Conservation (phyloP, 2,113 vertebrate genomes). For the Dipodomys merriami region DNA sequence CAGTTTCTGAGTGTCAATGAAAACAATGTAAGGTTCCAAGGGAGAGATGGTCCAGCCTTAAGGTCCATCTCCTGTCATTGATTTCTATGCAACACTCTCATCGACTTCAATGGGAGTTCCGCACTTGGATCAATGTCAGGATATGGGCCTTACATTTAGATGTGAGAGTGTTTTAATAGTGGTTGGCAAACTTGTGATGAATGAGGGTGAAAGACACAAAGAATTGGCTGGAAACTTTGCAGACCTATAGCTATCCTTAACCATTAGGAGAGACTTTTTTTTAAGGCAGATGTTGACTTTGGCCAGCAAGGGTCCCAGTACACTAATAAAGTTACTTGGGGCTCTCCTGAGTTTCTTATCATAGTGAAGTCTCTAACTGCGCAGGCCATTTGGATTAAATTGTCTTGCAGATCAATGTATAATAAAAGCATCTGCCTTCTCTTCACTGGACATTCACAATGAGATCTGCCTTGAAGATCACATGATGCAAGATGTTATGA, state of each 20-base stretch:
- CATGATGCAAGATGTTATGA: not conserved
- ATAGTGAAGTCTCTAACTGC: not conserved
- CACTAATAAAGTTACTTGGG: not conserved
- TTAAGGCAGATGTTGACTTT: conserved; percentile 13
- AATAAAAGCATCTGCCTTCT: not conserved
- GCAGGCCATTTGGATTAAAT: not conserved
- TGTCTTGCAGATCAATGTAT: not conserved
- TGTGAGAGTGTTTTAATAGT: conserved; percentile 81
- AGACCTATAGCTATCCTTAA: conserved; percentile 40
- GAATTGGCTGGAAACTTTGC: conserved; percentile 74
- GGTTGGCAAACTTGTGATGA: conserved; percentile 81
- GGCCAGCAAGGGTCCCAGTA: not conserved
- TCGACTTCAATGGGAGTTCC: conserved; percentile 83
- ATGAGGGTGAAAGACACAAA: conserved; percentile 76
- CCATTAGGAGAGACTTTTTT: not conserved
- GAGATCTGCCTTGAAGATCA: not conserved
- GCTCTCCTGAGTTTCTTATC: not conserved
- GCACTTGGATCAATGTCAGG: conserved; percentile 82
- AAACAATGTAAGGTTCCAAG: conserved; percentile 52
- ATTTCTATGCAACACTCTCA: conserved; percentile 80
- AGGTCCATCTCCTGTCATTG: conserved; percentile 83
- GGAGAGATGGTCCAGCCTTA: conserved; percentile 74
- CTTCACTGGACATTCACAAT: not conserved
- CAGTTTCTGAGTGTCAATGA: conserved; percentile 77
- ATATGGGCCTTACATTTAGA: conserved; percentile 83